phyloP scores from a whole-genome alignment of 2,113 vertebrate genomes.

The Haemorhous mexicanus region DNA sequence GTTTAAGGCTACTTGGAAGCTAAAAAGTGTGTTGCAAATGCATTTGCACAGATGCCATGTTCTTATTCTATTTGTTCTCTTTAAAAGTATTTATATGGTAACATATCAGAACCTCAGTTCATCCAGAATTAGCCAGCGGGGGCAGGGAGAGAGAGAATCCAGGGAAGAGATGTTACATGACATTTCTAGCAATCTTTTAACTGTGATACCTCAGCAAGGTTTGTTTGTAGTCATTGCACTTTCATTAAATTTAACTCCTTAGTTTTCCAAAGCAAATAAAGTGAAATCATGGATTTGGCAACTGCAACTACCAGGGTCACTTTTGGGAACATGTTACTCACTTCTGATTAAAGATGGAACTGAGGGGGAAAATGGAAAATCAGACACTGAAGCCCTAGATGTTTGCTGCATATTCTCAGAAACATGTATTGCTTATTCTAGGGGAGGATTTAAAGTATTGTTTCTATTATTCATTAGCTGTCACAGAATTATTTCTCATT shows the following conservation, averaged over 20 bases:
- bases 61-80: not conserved
- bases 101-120: not conserved
- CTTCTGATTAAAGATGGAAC: not conserved
- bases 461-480: not conserved
- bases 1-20: not conserved
- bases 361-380: not conserved
- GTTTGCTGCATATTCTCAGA: not conserved
- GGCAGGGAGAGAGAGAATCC: not conserved
- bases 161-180: not conserved
- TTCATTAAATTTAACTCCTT: not conserved
- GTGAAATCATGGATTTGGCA: not conserved
- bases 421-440: not conserved
- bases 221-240: not conserved
- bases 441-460: not conserved
- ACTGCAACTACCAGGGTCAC: not conserved
- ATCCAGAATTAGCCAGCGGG: not conserved
- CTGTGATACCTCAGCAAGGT: not conserved
- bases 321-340: not conserved
- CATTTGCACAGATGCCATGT: not conserved
- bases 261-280: not conserved
- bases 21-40: not conserved
- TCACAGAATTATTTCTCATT: conserved; percentile 5
- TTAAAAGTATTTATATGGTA: not conserved
- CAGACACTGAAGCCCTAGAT: not conserved
- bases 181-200: not conserved